Base-by-base conservation (phyloP, 2,797 vertebrate genomes). In the Xyrichtys novacula region DNA sequence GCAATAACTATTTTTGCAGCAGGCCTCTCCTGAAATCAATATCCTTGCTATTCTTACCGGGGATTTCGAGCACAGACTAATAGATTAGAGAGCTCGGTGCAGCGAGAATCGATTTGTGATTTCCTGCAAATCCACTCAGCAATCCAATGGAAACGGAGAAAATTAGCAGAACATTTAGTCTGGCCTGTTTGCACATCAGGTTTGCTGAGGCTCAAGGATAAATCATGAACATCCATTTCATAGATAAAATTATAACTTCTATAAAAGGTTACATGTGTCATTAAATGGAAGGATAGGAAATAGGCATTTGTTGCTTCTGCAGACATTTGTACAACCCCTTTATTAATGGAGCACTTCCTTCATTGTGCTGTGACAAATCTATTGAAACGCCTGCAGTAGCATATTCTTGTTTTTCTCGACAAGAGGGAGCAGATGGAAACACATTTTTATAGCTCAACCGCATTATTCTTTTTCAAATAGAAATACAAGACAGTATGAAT, bases 101-200 rank as follows among this genome's bases (percentile, higher is more conserved):
- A 39, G 19, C 40, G 22, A 58, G 60, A 34, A 81, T 55, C 28
- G 42, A 83, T 74, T 73, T 48, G 58, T 19, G 34, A 49, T 83
- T 78, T 73, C 49, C 62, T 50, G 39, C 7, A 34, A 65, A 59
- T 54, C 38, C 32, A 17, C 57, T 59, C 31, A 26, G 38, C 38
- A 53, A 14, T 73, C 47, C 7, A 20, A 69, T 7, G 7, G 15
- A 34, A 66, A 58, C 14, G 11, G 17, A 69, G 31, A 38, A 36
- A 66, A 66, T 48, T 9, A 19, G 1, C 32, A 7, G 28, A 31
- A 26, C 0, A 38, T 49, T 62, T 44, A 50, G 28, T 42, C 6
- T 4, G 28, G 56, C 17, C 5, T 43, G 44, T 25, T 49, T 42
- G 14, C n/a, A 52, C 20, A 57, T 14, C 12, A n/a, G 3, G 42